Base-by-base conservation (phyloP, 1,140 invertebrate genomes). In the Bicyclus anynana region DNA sequence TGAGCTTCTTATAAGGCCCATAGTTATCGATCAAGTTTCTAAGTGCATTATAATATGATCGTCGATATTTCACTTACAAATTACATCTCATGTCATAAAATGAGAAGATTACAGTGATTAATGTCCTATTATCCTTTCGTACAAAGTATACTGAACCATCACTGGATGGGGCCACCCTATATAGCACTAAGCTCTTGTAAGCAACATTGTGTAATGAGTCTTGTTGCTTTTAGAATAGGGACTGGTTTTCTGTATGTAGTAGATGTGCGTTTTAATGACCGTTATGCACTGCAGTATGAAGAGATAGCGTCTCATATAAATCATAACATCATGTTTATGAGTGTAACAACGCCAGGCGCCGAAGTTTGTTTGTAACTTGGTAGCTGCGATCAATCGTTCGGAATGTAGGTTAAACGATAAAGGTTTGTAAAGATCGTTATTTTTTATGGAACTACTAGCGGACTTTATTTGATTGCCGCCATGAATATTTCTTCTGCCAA, bases 241-340 rank as follows among this genome's bases (percentile, higher is more conserved):
- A 6, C 2, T 33, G 7, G 5, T 26, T 37, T 35, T 3, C 9
- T 20, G 26, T 16, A 0, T 38, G 3, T 10, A 7, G 17, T 20
- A 14, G 16, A 13, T 21, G 40, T 47, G 14, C 3, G 42, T 54
- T 54, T 35, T 35, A 35, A 54, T 20, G 40, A 47, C n/a, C 7
- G 27, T 38, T 44, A 23, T 54, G 27, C 27, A 54, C 29, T 40
- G 5, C 33, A 52, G 50, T 46, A 47, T 47, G 23, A 16, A 59
- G 21, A 59, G 42, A 59, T 48, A 49, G 17, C 9, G 35, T 18
- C 44, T 9, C 33, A 10, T 37, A 53, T 59, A 53, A 59, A 59
- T 59, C 51, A 66, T 40, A 23, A 46, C 51, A 55, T 55, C 52
- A 62, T 59, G 37, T 66, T 59, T 59, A 66, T 42, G 54, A 18